A percentile compares a stretch with the other conserved stretches of the same genome.
Conservation (phyloP, 2,113 vertebrate genomes). For the Euleptes europaea region DNA sequence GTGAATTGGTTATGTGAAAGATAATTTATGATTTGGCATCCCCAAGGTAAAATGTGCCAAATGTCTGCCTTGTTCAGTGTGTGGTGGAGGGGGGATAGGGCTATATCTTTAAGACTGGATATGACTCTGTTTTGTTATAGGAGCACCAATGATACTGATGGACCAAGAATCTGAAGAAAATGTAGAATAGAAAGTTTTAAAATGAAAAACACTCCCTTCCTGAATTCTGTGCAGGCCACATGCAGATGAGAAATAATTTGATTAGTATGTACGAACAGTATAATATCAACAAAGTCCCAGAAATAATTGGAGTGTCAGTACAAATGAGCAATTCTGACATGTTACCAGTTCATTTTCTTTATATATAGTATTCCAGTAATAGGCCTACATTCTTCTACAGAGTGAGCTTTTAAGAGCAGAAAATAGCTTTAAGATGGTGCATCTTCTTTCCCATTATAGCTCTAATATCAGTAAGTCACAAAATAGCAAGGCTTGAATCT, state of each 20-base stretch:
- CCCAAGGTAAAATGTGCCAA: neutral
- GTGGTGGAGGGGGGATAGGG: neutral
- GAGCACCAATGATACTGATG: neutral
- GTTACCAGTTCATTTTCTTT: neutral
- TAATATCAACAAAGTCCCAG: neutral
- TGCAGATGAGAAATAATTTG: neutral
- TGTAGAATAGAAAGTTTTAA: neutral
- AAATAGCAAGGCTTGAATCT: neutral
- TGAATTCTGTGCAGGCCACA: neutral
- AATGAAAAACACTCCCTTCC: neutral
- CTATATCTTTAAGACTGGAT: neutral
- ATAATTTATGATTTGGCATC: neutral
- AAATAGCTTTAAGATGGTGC: neutral
- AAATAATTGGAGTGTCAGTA: neutral
- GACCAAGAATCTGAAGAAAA: neutral
- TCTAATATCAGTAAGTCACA: neutral
- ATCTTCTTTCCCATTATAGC: neutral
- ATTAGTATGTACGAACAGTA: neutral
- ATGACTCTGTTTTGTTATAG: neutral
- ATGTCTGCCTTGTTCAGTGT: neutral
- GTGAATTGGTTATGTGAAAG: neutral
- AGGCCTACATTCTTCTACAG: neutral
- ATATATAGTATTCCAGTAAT: neutral
- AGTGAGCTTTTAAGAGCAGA: neutral
- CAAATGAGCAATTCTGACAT: neutral